Evolutionary conservation across 2,797 vertebrate genomes (phyloP).

Genomic region (Alauda arvensis): DNA sequence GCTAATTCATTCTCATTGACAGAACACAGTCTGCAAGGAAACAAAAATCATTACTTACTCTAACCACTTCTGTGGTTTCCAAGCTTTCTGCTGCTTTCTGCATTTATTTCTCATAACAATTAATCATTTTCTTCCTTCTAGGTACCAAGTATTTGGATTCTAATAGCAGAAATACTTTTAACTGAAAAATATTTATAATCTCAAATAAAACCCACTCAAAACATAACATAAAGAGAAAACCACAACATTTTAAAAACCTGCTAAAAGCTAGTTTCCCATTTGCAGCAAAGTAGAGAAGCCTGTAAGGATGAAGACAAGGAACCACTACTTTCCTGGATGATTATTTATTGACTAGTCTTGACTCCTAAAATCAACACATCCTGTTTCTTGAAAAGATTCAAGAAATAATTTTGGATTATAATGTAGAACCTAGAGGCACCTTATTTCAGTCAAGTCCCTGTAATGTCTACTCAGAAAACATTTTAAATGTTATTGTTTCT

Average conservation of each 20-base stretch:
- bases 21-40: neutral
- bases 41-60: neutral
- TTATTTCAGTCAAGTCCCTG: neutral
- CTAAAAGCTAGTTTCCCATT: neutral
- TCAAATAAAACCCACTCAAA: neutral
- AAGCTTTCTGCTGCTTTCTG: neutral
- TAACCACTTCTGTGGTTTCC: neutral
- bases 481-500: neutral
- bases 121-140: neutral
- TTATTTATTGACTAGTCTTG: neutral
- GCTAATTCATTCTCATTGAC: neutral
- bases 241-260: neutral
- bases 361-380: neutral
- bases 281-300: neutral
- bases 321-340: neutral
- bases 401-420: neutral
- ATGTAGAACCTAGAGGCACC: neutral
- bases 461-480: neutral
- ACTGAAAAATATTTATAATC: neutral
- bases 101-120: neutral
- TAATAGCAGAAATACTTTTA: neutral
- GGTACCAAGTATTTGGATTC: neutral
- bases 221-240: neutral
- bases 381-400: neutral
- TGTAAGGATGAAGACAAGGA: neutral